phyloP scores from a whole-genome alignment of 2,797 vertebrate genomes.

The Spinibarbus caldwelli region DNA sequence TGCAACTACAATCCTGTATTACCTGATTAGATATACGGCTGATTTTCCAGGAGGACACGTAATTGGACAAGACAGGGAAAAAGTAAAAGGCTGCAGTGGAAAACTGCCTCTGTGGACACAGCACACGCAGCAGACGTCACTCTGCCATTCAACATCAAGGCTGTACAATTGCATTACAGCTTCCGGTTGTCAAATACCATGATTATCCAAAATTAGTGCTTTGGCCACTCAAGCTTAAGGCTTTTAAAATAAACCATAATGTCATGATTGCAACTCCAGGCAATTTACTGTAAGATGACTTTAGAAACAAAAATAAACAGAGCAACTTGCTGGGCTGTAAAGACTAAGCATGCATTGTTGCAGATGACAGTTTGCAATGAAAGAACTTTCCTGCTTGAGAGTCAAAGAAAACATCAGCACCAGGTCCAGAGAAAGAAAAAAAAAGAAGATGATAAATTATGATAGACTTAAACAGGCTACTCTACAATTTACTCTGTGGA shows the following conservation, averaged over 20 bases:
- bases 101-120: not conserved
- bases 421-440: not conserved
- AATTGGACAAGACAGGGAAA: constrained; percentile 72
- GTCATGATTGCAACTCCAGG: constrained; percentile 42
- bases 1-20: constrained; percentile 69
- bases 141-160: constrained; percentile 29
- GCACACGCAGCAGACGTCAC: not conserved
- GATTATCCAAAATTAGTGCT: constrained; percentile 54
- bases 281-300: constrained; percentile 45
- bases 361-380: not conserved
- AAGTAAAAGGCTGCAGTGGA: constrained; percentile 55
- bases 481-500: not conserved
- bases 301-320: constrained; percentile 46
- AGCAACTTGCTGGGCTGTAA: constrained; percentile 27
- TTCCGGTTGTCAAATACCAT: constrained; percentile 54
- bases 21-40: constrained; percentile 72
- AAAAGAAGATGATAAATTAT: not conserved
- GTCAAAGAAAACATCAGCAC: constrained; percentile 5
- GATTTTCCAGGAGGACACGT: constrained; percentile 68
- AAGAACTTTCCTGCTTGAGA: constrained; percentile 27
- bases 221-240: constrained; percentile 31
- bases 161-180: constrained; percentile 48
- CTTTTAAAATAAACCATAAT: constrained; percentile 56
- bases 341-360: constrained; percentile 12
- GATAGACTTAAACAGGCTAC: not conserved